These are phyloP conservation scores for Grammomys dolichurus DNA, from an alignment of 2,113 vertebrate species.

Conservation along the genomic window DNA sequence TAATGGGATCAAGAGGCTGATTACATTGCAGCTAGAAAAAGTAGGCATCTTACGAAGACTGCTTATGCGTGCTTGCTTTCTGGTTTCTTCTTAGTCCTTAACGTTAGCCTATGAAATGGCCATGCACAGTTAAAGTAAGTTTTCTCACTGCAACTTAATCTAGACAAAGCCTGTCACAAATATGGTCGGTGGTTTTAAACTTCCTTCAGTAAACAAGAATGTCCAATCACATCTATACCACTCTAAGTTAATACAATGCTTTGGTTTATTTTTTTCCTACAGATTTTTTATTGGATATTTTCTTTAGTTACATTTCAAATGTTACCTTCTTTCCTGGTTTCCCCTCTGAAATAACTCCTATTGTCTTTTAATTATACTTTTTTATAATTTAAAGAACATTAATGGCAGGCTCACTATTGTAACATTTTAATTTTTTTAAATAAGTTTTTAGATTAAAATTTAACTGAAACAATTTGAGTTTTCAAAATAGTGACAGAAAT, in stretches of 20 bases:
- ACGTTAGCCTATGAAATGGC: background rate
- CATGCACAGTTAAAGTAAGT: background rate
- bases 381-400: background rate
- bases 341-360: too few relatives aligned
- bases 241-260: background rate
- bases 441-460: background rate
- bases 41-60: background rate
- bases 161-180: background rate
- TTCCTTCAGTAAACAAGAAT: background rate
- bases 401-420: background rate
- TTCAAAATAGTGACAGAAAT: background rate
- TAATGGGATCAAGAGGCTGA: background rate
- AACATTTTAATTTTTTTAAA: background rate
- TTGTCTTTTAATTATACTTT: background rate
- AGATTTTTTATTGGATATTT: too few relatives aligned
- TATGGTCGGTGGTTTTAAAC: background rate
- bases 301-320: too few relatives aligned
- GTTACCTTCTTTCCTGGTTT: too few relatives aligned
- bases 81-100: too few relatives aligned
- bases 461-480: background rate
- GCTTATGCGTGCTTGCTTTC: background rate
- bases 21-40: background rate
- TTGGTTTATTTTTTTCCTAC: background rate
- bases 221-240: background rate
- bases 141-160: background rate